These are phyloP conservation scores for Slavum lentiscoides DNA, from an alignment of 2,888 invertebrate species.

Conservation along the genomic window DNA sequence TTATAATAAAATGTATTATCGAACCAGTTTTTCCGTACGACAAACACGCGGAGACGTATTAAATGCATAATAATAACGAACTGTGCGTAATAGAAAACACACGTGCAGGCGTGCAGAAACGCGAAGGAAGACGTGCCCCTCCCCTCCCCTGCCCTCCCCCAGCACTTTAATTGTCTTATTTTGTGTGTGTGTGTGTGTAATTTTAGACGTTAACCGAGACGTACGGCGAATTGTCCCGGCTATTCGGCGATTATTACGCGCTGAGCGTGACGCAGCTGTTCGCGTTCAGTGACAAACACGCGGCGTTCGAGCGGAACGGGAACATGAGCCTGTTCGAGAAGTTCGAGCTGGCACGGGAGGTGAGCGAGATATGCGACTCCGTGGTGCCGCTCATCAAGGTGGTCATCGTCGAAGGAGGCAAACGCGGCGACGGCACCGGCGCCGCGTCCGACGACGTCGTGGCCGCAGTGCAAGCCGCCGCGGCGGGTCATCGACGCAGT, in stretches of 20 bases:
- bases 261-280: slow-evolving; percentile 48
- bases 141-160: no score
- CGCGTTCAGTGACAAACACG: slow-evolving; percentile 50
- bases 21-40: no score
- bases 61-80: no score
- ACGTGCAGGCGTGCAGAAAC: no score
- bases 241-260: slow-evolving; percentile 49
- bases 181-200: background rate
- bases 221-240: slow-evolving; percentile 42
- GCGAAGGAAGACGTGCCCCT: no score
- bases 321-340: slow-evolving; percentile 52
- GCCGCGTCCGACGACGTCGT: slow-evolving; percentile 17
- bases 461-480: slow-evolving; percentile 11
- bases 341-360: slow-evolving; percentile 44
- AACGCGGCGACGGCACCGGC: background rate
- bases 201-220: slow-evolving; percentile 45
- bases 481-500: background rate
- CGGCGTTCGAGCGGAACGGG: slow-evolving; percentile 51
- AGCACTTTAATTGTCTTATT: no score
- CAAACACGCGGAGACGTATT: no score
- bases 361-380: slow-evolving; percentile 50
- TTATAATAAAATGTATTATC: no score
- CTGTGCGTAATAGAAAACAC: no score
- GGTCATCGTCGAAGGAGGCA: slow-evolving; percentile 44
- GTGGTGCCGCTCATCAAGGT: slow-evolving; percentile 50